Percentiles rank a stretch among this genome's conserved stretches.
Conservation (phyloP, 2,113 vertebrate species). For the Miniopterus natalensis region DNA sequence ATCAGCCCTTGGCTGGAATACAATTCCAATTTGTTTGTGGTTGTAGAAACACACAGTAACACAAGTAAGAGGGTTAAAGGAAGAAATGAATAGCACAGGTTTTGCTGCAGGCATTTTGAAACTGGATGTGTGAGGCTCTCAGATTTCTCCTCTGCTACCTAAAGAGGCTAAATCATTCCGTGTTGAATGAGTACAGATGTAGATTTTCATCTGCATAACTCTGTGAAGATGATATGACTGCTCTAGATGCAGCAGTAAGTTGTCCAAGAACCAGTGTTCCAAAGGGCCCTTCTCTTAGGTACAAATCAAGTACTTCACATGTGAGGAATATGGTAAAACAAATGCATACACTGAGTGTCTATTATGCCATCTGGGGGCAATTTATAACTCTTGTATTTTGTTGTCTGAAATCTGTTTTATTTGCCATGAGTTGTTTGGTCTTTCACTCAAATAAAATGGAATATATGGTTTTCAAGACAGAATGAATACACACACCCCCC, state of each 20-base stretch:
- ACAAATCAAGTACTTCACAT: not conserved
- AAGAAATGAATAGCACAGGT: not conserved
- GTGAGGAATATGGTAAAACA: not conserved
- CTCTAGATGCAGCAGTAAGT: not conserved
- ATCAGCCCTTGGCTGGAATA: not conserved
- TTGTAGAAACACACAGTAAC: not conserved
- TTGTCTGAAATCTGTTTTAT: constrained; percentile 16
- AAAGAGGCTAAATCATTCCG: not conserved
- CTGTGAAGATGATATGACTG: not conserved
- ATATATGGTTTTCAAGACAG: not conserved
- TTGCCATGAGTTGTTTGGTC: not conserved
- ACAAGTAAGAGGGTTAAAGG: not conserved
- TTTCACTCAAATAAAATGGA: constrained; percentile 44
- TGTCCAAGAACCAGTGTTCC: not conserved
- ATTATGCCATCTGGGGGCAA: not conserved
- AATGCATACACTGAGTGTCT: not conserved
- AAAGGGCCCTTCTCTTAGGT: not conserved
- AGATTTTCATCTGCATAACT: not conserved
- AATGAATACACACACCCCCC: not conserved
- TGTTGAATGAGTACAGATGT: not conserved
- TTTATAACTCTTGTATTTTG: constrained; percentile 30
- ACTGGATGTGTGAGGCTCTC: not conserved
- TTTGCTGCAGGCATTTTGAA: constrained; percentile 21
- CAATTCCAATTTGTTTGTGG: not conserved
- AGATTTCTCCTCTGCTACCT: not conserved